Conservation (phyloP, 2,888 invertebrate species). For the Dioctria rufipes region DNA sequence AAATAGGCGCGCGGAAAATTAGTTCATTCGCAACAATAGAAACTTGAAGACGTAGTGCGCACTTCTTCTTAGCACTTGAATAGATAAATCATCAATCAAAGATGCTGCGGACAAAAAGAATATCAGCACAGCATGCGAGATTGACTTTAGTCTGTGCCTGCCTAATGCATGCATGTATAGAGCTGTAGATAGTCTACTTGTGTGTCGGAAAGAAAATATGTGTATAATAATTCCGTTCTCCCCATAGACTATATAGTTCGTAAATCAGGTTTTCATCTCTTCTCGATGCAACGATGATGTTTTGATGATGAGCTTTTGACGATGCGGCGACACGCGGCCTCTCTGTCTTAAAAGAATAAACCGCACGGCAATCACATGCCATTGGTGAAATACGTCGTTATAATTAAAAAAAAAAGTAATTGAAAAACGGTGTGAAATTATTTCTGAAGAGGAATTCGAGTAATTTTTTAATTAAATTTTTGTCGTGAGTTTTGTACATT, state of each 20-base stretch:
- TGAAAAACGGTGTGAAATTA: slow-evolving; percentile 36
- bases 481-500: not conserved
- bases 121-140: not conserved
- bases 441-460: slow-evolving; percentile 21
- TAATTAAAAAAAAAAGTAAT: not conserved
- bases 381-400: slow-evolving; percentile 26
- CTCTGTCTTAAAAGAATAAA: not conserved
- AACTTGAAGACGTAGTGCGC: not conserved
- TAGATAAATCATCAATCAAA: slow-evolving; percentile 44
- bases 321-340: slow-evolving; percentile 14
- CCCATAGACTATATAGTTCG: not conserved
- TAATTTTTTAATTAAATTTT: slow-evolving; percentile 43
- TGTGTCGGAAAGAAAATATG: too few species aligned
- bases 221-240: slow-evolving; percentile 18
- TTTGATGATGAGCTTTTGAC: slow-evolving; percentile 12
- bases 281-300: not conserved
- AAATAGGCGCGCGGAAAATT: slow-evolving; percentile 21
- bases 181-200: too few species aligned
- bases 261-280: slow-evolving; percentile 40
- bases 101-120: slow-evolving; percentile 1
- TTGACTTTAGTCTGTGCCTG: too few species aligned
- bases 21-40: slow-evolving; percentile 22
- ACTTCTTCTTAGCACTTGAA: not conserved
- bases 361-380: not conserved
- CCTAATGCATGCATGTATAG: too few species aligned